A percentile compares a stretch with the other conserved stretches of the same genome.
Evolutionary conservation across 2,888 invertebrate species (phyloP).

Genomic region (Idaea aversata): DNA sequence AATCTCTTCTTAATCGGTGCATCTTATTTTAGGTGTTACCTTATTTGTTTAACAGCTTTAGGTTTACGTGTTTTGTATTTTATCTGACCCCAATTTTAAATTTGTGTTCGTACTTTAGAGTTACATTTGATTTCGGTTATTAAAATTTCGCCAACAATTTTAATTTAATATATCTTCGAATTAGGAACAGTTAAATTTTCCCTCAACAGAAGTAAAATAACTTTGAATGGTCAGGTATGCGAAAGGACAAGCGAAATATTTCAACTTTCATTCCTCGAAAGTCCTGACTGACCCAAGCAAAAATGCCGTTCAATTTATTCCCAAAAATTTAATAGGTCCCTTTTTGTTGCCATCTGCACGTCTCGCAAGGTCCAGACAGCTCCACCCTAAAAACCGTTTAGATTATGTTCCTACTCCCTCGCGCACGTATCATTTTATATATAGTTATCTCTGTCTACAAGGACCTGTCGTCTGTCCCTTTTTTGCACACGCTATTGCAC

Average conservation of each 20-base stretch:
- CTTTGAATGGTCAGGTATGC: background rate
- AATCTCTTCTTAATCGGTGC: background rate
- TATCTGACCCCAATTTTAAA: background rate
- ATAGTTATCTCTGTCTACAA: slow-evolving; percentile 68
- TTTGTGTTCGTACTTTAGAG: background rate
- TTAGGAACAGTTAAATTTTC: background rate
- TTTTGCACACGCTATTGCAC: slow-evolving; percentile 61
- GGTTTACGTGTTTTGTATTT: background rate
- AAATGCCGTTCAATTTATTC: slow-evolving; percentile 79
- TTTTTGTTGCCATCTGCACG: slow-evolving; percentile 78
- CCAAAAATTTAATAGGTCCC: slow-evolving; percentile 72
- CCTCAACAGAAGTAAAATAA: background rate
- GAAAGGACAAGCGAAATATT: slow-evolving; percentile 15
- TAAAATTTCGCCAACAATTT: background rate
- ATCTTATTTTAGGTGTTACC: background rate
- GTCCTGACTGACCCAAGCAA: slow-evolving; percentile 49
- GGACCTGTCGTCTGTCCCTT: slow-evolving; percentile 71
- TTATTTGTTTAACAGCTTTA: background rate
- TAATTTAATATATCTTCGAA: background rate
- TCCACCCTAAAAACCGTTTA: slow-evolving; percentile 80
- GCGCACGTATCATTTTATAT: slow-evolving; percentile 61
- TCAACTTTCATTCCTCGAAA: slow-evolving; percentile 35
- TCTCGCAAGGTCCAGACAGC: slow-evolving; percentile 74
- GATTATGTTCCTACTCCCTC: slow-evolving; percentile 67
- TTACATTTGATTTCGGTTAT: background rate